A percentile compares a stretch with the other conserved stretches of the same genome.
Conservation (phyloP, 2,888 invertebrate genomes). For the Melolontha melolontha region DNA sequence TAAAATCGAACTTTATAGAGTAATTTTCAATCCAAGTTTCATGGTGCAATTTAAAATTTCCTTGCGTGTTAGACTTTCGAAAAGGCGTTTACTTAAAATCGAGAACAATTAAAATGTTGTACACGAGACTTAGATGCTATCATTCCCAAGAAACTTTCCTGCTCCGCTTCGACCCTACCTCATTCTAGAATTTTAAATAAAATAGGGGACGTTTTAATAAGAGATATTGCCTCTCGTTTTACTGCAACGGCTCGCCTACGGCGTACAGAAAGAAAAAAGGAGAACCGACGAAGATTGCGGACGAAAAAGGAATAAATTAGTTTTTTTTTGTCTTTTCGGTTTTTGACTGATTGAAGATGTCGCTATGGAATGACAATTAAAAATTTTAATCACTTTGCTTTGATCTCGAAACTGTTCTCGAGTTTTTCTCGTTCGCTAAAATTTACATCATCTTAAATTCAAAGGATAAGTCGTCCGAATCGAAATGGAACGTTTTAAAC, state of each 20-base stretch:
- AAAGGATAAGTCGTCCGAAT: slow-evolving; percentile 23
- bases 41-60: slow-evolving; percentile 35
- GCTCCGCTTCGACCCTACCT: slow-evolving; percentile 20
- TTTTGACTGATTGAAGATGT: slow-evolving; percentile 54
- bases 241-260: not conserved
- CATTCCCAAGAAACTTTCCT: slow-evolving; percentile 24
- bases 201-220: slow-evolving; percentile 36
- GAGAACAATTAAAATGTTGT: slow-evolving; percentile 34
- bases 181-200: slow-evolving; percentile 31
- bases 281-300: slow-evolving; percentile 27
- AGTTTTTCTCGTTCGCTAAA: slow-evolving; percentile 37
- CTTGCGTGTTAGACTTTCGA: slow-evolving; percentile 14
- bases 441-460: slow-evolving; percentile 26
- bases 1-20: slow-evolving; percentile 36
- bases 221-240: slow-evolving; percentile 33
- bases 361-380: slow-evolving; percentile 57
- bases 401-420: slow-evolving; percentile 47
- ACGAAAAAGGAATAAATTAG: slow-evolving; percentile 49
- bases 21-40: slow-evolving; percentile 35
- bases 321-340: slow-evolving; percentile 48
- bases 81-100: slow-evolving; percentile 35
- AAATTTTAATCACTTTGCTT: slow-evolving; percentile 53
- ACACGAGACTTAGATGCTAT: slow-evolving; percentile 16
- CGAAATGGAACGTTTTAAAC: slow-evolving; percentile 35
- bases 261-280: slow-evolving; percentile 2